Percentiles rank a stretch among this genome's conserved stretches.
These are phyloP conservation scores for Crepidodera aurea DNA, from an alignment of 2,888 invertebrate genomes.

Conservation along the genomic window DNA sequence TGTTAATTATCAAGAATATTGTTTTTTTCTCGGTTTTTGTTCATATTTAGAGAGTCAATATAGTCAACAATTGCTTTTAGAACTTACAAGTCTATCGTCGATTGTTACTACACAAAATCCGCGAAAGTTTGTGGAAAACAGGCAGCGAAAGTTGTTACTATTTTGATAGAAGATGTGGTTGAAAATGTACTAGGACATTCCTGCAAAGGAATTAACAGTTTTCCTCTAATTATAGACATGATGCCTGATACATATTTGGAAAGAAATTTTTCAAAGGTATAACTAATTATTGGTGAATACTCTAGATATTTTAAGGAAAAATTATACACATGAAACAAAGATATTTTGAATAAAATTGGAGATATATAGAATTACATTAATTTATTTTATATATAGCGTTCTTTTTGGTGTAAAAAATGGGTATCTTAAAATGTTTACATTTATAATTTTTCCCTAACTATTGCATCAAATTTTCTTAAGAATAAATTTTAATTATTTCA, in stretches of 20 bases:
- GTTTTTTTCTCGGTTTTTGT: too few relatives aligned
- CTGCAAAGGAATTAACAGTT: conserved; percentile 47
- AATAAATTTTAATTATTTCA: not conserved
- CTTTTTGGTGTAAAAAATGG: too few relatives aligned
- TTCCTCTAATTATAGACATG: conserved; percentile 49
- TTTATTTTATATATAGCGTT: too few relatives aligned
- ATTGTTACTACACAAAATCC: conserved; percentile 65
- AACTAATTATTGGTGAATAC: not conserved
- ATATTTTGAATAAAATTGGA: too few relatives aligned
- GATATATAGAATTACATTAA: too few relatives aligned
- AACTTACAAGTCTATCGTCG: conserved; percentile 61
- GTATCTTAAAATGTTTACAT: too few relatives aligned
- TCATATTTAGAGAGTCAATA: too few relatives aligned
- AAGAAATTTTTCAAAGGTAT: conserved; percentile 27
- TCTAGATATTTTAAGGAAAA: not conserved
- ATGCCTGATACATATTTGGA: conserved; percentile 49
- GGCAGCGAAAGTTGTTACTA: conserved; percentile 59
- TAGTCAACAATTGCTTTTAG: too few relatives aligned
- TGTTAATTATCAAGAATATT: too few relatives aligned
- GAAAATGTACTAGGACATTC: conserved; percentile 50
- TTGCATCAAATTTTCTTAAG: not conserved
- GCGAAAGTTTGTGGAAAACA: conserved; percentile 63
- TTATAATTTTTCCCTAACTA: not conserved
- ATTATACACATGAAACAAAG: not conserved
- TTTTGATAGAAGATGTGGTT: conserved; percentile 52